These are phyloP conservation scores for Hyles vespertilio DNA, from an alignment of 1,140 invertebrate species.

Conservation along the genomic window DNA sequence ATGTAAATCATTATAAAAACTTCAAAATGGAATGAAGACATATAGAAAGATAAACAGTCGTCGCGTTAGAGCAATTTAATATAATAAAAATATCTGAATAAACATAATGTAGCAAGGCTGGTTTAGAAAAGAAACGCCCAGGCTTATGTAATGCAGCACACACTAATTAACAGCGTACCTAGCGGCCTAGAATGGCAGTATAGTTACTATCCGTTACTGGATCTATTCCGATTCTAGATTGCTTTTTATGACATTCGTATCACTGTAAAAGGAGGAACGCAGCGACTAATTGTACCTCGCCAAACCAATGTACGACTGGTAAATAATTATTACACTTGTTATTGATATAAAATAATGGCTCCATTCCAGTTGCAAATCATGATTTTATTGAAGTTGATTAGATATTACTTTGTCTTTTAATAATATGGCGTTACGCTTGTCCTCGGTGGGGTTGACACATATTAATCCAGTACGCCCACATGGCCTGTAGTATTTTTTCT, in stretches of 20 bases:
- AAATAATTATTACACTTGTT: conserved; percentile 5
- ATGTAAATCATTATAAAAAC: no score
- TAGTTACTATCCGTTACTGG: conserved; percentile 16
- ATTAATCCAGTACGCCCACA: no score
- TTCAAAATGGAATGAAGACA: no score
- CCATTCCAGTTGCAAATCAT: no score
- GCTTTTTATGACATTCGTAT: conserved; percentile 46
- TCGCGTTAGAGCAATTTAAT: neutral
- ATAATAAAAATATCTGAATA: conserved; percentile 56
- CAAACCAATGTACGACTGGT: neutral
- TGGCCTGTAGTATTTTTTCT: no score
- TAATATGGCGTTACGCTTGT: no score
- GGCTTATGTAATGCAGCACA: conserved; percentile 60
- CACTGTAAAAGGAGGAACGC: conserved; percentile 50
- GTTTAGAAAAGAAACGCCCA: conserved; percentile 9
- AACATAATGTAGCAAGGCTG: conserved; percentile 57
- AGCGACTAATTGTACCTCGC: conserved; percentile 21
- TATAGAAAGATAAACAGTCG: no score
- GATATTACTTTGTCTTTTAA: no score
- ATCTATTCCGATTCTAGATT: conserved; percentile 16
- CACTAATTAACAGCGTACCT: conserved; percentile 55
- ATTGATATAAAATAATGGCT: conserved; percentile 8
- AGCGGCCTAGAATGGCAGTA: conserved; percentile 45
- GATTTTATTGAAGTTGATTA: no score
- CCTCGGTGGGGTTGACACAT: no score